Evolutionary conservation across 1,140 invertebrate genomes (phyloP).

Genomic region (Atopsyche davidsoni): DNA sequence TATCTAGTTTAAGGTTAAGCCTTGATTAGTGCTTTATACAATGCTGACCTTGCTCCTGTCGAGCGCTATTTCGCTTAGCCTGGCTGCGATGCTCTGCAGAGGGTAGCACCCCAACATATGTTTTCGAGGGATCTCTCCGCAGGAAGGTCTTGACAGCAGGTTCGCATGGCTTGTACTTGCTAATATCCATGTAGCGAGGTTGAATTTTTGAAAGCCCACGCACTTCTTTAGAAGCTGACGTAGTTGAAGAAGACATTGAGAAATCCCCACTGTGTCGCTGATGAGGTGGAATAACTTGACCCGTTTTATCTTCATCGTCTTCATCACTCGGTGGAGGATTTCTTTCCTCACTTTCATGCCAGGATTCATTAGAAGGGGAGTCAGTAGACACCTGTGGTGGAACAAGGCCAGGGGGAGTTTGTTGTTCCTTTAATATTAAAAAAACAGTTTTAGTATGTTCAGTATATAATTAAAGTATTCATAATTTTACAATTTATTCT

Average conservation of each 20-base stretch:
- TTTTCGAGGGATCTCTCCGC: slow-evolving; percentile 52
- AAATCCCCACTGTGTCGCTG: slow-evolving; percentile 47
- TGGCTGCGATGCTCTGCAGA: slow-evolving; percentile 28
- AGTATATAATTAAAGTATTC: no score
- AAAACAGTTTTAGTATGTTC: no score
- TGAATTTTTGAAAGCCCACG: slow-evolving; percentile 35
- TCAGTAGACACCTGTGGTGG: no score
- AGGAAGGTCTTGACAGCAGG: slow-evolving; percentile 47
- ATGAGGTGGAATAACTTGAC: slow-evolving; percentile 24
- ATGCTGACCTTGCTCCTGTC: slow-evolving; percentile 42
- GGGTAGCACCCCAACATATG: slow-evolving; percentile 43
- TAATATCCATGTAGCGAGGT: slow-evolving; percentile 52
- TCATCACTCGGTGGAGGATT: background rate
- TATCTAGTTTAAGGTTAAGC: no score
- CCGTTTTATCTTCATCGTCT: background rate
- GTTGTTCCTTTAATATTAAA: no score
- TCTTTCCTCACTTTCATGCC: background rate
- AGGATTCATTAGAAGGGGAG: no score
- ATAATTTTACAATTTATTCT: no score
- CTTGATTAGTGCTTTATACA: background rate
- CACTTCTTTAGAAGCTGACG: slow-evolving; percentile 37
- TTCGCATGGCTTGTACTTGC: slow-evolving; percentile 48
- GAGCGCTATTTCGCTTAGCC: slow-evolving; percentile 36
- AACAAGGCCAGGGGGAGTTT: no score
- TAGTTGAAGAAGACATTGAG: slow-evolving; percentile 44